phyloP scores from a whole-genome alignment of 2,113 vertebrate species.

The Penelope pileata region DNA sequence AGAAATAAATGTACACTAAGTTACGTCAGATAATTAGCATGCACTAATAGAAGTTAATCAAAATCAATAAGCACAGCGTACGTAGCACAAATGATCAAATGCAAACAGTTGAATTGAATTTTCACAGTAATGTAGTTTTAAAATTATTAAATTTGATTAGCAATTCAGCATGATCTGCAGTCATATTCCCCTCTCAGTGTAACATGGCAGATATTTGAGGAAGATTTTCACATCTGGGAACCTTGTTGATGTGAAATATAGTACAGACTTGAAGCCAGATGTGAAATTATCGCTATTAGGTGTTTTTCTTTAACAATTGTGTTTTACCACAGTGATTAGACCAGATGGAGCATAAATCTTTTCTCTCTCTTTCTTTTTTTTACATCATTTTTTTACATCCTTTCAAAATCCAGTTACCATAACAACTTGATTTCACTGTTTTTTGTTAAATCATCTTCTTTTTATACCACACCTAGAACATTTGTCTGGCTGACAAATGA shows the following conservation, averaged over 20 bases:
- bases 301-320: constrained; percentile 58
- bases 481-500: constrained; percentile 28
- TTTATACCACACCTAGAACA: constrained; percentile 44
- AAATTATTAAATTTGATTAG: constrained; percentile 23
- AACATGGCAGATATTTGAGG: constrained; percentile 20
- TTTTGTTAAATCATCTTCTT: constrained; percentile 58
- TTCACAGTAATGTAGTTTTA: background rate
- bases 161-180: background rate
- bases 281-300: constrained; percentile 69
- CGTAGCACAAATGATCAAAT: background rate
- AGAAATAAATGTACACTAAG: background rate
- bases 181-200: background rate
- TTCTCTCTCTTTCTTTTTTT: background rate
- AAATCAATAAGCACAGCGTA: background rate
- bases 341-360: constrained; percentile 60
- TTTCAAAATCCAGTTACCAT: constrained; percentile 69
- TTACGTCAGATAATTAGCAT: background rate
- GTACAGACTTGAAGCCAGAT: constrained; percentile 55
- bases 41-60: background rate
- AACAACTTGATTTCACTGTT: constrained; percentile 67
- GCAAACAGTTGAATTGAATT: constrained; percentile 13
- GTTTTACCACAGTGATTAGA: constrained; percentile 66
- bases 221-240: constrained; percentile 46
- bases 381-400: background rate
- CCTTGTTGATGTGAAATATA: constrained; percentile 66